Conservation (phyloP, 2,888 invertebrate species). For the Drosophila ezoana region DNA sequence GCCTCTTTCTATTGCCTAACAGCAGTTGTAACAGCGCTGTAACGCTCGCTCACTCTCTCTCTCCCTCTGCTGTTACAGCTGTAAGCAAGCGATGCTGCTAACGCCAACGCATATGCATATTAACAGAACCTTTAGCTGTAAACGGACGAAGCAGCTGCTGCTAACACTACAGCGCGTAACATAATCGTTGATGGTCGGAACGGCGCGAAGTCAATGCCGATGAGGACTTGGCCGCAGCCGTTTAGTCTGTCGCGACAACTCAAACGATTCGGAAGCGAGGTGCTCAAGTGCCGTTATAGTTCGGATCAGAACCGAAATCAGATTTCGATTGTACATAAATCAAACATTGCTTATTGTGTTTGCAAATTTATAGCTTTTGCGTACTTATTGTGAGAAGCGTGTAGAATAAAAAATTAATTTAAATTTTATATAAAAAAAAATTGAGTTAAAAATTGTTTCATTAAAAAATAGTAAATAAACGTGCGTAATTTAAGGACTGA, state of each 20-base stretch:
- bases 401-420: not conserved
- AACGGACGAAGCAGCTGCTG: constrained; percentile 1
- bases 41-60: not conserved
- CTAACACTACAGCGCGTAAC: constrained; percentile 1
- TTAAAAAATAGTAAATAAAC: no score
- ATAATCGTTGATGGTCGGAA: constrained; percentile 32
- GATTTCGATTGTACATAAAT: constrained; percentile 11
- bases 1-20: constrained; percentile 2
- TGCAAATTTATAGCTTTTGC: not conserved
- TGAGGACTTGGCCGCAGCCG: constrained; percentile 17
- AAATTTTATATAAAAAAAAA: not conserved
- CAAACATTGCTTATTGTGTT: constrained; percentile 10
- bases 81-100: not conserved
- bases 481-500: no score
- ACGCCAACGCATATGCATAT: not conserved
- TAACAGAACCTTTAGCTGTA: constrained; percentile 3
- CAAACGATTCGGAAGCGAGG: constrained; percentile 57
- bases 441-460: not conserved
- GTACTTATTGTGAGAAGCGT: not conserved
- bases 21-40: not conserved
- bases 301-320: constrained; percentile 17
- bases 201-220: constrained; percentile 20
- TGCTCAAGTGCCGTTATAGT: not conserved
- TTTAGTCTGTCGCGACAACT: constrained; percentile 69
- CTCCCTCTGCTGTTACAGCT: not conserved